phyloP scores from a whole-genome alignment of 2,797 vertebrate species.

The Adelosebastes latens region DNA sequence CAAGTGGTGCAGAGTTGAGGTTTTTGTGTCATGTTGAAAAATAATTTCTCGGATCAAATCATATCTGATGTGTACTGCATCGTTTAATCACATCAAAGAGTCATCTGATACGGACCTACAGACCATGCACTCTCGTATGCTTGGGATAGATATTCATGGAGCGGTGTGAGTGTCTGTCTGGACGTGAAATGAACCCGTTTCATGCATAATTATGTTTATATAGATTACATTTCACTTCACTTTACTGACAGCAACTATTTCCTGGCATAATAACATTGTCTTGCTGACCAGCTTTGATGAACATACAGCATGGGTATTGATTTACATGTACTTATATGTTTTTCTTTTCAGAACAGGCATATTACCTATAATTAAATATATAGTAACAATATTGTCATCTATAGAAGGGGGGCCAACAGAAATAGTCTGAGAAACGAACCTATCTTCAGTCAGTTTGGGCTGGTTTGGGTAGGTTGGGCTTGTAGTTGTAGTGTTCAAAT shows the following conservation, averaged over 20 bases:
- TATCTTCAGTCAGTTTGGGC: background rate
- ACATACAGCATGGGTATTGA: background rate
- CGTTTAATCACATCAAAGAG: conserved; percentile 1
- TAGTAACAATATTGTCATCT: background rate
- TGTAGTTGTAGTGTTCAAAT: background rate
- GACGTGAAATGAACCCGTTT: background rate
- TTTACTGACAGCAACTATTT: background rate
- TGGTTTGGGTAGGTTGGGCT: background rate
- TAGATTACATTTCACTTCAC: background rate
- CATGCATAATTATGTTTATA: background rate
- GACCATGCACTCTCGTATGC: background rate
- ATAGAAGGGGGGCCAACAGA: background rate
- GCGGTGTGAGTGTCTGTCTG: too few relatives aligned
- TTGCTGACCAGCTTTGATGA: background rate
- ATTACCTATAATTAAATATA: too few relatives aligned
- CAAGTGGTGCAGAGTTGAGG: background rate
- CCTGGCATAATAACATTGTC: background rate
- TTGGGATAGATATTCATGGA: background rate
- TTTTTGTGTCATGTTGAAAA: conserved; percentile 3
- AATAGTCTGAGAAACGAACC: background rate
- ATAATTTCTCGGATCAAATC: background rate
- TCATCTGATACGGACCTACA: background rate
- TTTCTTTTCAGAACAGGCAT: background rate
- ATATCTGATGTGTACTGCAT: conserved; percentile 8
- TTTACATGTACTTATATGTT: background rate